Conservation (phyloP, 1,140 invertebrate species). For the Nixonia krombeini region DNA sequence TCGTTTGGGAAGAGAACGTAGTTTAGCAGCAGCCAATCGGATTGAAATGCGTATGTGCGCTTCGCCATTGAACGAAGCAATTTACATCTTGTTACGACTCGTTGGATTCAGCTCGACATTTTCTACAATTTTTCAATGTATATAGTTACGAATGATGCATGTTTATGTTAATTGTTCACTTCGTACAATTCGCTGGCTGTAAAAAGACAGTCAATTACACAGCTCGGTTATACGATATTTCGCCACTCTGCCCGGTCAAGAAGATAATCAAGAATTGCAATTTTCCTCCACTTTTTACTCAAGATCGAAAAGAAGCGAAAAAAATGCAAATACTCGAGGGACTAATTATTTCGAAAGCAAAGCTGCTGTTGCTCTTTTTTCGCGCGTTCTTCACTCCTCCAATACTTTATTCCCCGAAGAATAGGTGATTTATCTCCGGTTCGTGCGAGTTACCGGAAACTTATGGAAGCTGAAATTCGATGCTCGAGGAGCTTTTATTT, state of each 20-base stretch:
- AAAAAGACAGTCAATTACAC: too few relatives aligned
- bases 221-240: too few relatives aligned
- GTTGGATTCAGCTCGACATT: constrained; percentile 27
- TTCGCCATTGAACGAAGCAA: background rate
- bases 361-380: constrained; percentile 5
- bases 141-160: too few relatives aligned
- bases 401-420: constrained; percentile 19
- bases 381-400: background rate
- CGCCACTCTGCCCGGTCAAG: too few relatives aligned
- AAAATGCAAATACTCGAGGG: constrained; percentile 24
- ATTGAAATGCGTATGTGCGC: too few relatives aligned
- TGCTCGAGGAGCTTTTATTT: constrained; percentile 18
- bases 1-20: too few relatives aligned
- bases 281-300: background rate
- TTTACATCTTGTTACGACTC: constrained; percentile 11
- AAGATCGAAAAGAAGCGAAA: constrained; percentile 8
- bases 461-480: constrained; percentile 18
- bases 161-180: too few relatives aligned
- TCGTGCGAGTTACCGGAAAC: constrained; percentile 17
- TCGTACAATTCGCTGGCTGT: too few relatives aligned
- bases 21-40: too few relatives aligned
- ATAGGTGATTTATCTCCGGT: constrained; percentile 25
- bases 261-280: background rate
- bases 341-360: constrained; percentile 28
- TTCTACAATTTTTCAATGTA: constrained; percentile 1